These are phyloP conservation scores for Eurytoma californica DNA, from an alignment of 2,888 invertebrate species.

Conservation along the genomic window DNA sequence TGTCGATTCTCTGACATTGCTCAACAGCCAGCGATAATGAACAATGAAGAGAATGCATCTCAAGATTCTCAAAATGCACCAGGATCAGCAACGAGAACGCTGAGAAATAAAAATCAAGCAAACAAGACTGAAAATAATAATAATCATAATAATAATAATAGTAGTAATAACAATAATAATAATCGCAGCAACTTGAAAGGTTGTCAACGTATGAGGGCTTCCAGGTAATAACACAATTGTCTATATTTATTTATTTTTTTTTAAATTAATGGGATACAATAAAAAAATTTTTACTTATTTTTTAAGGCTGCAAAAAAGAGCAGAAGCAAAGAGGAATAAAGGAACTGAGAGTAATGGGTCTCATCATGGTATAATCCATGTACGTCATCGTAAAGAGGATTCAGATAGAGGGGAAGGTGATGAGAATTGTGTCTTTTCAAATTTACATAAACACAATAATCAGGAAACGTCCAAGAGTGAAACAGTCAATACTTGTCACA, in stretches of 20 bases:
- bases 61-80: conserved; percentile 64
- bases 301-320: conserved; percentile 68
- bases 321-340: conserved; percentile 67
- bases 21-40: conserved; percentile 65
- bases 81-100: conserved; percentile 68
- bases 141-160: conserved; percentile 61
- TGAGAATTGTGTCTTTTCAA: conserved; percentile 65
- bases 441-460: conserved; percentile 63
- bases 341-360: conserved; percentile 61
- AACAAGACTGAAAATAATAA: conserved; percentile 66
- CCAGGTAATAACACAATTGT: conserved; percentile 65
- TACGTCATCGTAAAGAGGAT: conserved; percentile 68
- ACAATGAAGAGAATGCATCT: conserved; percentile 66
- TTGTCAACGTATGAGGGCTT: conserved; percentile 70
- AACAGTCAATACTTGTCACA: conserved; percentile 55
- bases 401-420: conserved; percentile 65
- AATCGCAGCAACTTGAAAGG: conserved; percentile 61
- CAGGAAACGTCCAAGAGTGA: conserved; percentile 60
- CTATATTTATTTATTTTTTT: conserved; percentile 6
- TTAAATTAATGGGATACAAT: not conserved
- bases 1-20: conserved; percentile 83
- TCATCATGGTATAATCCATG: conserved; percentile 60
- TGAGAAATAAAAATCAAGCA: conserved; percentile 72
- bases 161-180: conserved; percentile 56
- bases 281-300: conserved; percentile 8